Evolutionary conservation across 2,888 invertebrate genomes (phyloP).

Genomic region (Ctenicera cuprea): DNA sequence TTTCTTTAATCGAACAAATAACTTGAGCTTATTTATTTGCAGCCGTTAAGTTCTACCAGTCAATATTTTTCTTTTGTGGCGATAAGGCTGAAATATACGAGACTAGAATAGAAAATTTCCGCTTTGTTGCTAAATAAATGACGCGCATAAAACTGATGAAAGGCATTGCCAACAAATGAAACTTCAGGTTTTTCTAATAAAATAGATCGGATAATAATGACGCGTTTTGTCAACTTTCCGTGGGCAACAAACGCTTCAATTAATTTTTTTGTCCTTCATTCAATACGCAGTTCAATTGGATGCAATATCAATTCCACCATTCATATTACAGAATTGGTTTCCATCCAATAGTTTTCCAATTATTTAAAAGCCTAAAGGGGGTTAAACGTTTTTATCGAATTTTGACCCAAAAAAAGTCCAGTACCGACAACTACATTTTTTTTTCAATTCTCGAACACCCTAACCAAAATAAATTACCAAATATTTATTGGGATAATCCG

Average conservation of each 20-base stretch:
- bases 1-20: neutral
- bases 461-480: neutral
- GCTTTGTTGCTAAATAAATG: constrained; percentile 37
- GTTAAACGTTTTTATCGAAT: no score
- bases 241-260: no score
- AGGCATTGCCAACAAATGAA: constrained; percentile 5
- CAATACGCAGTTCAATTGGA: no score
- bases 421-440: no score
- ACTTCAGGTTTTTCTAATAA: constrained; percentile 33
- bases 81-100: constrained; percentile 19
- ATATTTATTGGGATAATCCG: neutral
- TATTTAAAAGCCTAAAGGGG: no score
- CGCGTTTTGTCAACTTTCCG: no score
- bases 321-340: no score
- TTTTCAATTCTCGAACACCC: no score
- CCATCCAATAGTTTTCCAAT: no score
- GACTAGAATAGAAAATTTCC: constrained; percentile 20
- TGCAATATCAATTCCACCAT: no score
- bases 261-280: no score
- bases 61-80: constrained; percentile 14
- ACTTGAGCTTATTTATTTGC: neutral
- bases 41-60: constrained; percentile 4
- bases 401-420: no score
- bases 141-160: constrained; percentile 34
- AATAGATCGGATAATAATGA: neutral